A percentile compares a stretch with the other conserved stretches of the same genome.
Evolutionary conservation across 2,113 vertebrate genomes (phyloP).

Genomic region (Onychostruthus taczanowskii): DNA sequence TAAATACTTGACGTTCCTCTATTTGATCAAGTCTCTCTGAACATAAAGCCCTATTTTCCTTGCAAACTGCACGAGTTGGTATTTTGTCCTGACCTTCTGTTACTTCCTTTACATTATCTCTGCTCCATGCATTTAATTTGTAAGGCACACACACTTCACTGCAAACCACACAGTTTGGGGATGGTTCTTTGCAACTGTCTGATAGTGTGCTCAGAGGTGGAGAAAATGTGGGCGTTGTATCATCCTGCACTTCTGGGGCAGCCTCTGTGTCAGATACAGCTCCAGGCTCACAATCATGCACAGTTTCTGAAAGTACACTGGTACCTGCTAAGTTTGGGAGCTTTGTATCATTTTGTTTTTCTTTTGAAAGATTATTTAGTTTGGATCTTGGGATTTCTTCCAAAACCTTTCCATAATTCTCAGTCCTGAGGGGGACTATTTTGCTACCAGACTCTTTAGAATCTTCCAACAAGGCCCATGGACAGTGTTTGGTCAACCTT

Average conservation of each 20-base stretch:
- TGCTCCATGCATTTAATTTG: not conserved
- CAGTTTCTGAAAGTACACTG: not conserved
- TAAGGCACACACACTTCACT: not conserved
- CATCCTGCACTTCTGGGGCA: not conserved
- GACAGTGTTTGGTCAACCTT: not conserved
- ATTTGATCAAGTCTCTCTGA: not conserved
- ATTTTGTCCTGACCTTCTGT: not conserved
- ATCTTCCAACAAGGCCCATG: not conserved
- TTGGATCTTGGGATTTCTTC: slow-evolving; percentile 9
- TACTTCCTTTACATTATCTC: not conserved
- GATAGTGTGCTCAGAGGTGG: not conserved
- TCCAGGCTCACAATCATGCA: not conserved
- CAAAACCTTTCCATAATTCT: not conserved
- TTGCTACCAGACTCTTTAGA: not conserved
- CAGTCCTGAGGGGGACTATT: not conserved
- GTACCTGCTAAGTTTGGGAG: not conserved
- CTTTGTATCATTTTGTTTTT: not conserved
- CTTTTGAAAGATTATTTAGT: not conserved
- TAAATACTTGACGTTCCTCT: not conserved
- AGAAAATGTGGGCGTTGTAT: not conserved
- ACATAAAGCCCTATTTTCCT: not conserved
- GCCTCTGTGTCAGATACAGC: not conserved
- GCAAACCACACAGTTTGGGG: not conserved
- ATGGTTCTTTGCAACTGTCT: not conserved
- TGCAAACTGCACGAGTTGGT: not conserved